These are phyloP conservation scores for Caiman crocodilus DNA, from an alignment of 2,797 vertebrate species.

Conservation along the genomic window DNA sequence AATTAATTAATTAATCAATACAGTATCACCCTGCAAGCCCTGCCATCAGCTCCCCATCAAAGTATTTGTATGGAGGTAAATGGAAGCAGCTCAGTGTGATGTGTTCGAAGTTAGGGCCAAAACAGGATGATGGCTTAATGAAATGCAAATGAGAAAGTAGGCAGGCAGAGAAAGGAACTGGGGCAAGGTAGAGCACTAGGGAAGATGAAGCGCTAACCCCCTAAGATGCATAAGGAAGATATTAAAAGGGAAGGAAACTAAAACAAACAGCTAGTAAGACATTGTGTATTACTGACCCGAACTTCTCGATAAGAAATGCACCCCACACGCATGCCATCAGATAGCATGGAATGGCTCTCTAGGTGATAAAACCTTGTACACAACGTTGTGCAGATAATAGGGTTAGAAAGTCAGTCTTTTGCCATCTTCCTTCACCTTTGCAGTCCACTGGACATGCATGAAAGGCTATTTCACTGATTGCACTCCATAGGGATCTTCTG, in stretches of 20 bases:
- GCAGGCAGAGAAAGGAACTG: neutral
- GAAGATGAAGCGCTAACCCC: neutral
- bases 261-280: neutral
- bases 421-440: neutral
- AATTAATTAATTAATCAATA: neutral
- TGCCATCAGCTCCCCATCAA: too few species aligned
- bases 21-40: too few species aligned
- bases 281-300: neutral
- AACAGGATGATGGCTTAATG: neutral
- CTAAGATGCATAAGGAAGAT: neutral
- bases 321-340: neutral
- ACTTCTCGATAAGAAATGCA: neutral
- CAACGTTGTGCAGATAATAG: neutral
- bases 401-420: neutral
- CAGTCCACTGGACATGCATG: neutral
- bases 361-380: neutral
- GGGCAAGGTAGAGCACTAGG: neutral
- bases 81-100: neutral
- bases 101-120: neutral
- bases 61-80: neutral
- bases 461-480: neutral
- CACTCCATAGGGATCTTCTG: neutral
- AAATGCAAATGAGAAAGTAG: neutral
- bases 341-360: neutral
- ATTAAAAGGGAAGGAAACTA: neutral